A percentile compares a stretch with the other conserved stretches of the same genome.
These are phyloP conservation scores for Heterohyrax brucei DNA, from an alignment of 2,797 vertebrate genomes.

Conservation along the genomic window DNA sequence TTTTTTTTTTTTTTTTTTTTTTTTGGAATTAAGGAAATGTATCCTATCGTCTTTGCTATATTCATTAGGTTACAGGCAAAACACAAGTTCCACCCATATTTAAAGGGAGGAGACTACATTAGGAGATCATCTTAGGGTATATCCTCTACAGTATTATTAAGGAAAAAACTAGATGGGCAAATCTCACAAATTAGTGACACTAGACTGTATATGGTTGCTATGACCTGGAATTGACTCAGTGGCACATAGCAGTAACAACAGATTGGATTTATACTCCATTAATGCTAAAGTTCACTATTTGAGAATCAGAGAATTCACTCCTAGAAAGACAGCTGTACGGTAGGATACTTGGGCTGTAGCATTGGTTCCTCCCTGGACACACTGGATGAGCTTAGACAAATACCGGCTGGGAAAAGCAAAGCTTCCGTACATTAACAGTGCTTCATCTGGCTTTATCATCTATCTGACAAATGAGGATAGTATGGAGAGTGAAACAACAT, in stretches of 20 bases:
- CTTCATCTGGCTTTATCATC: background rate
- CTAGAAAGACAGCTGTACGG: background rate
- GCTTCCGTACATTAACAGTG: background rate
- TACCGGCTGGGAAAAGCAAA: background rate
- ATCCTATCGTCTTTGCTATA: background rate
- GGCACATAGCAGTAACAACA: too few relatives aligned
- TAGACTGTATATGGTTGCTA: too few relatives aligned
- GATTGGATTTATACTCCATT: background rate
- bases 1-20: too few relatives aligned
- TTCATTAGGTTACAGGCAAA: background rate
- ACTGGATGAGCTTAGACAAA: background rate
- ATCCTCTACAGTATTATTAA: rapidly evolving
- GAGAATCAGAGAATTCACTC: rapidly evolving
- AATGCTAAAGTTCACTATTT: background rate
- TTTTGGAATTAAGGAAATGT: too few relatives aligned
- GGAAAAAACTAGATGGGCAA: rapidly evolving
- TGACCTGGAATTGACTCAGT: too few relatives aligned
- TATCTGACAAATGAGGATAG: background rate
- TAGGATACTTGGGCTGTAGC: background rate
- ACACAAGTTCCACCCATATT: too few relatives aligned
- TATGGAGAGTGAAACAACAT: background rate
- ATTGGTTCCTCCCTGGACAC: background rate
- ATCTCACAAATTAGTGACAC: background rate
- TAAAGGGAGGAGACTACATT: rapidly evolving
- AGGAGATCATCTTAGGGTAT: too few relatives aligned